These are phyloP conservation scores for Lycocerus yunnanus DNA, from an alignment of 2,888 invertebrate species.

Conservation along the genomic window DNA sequence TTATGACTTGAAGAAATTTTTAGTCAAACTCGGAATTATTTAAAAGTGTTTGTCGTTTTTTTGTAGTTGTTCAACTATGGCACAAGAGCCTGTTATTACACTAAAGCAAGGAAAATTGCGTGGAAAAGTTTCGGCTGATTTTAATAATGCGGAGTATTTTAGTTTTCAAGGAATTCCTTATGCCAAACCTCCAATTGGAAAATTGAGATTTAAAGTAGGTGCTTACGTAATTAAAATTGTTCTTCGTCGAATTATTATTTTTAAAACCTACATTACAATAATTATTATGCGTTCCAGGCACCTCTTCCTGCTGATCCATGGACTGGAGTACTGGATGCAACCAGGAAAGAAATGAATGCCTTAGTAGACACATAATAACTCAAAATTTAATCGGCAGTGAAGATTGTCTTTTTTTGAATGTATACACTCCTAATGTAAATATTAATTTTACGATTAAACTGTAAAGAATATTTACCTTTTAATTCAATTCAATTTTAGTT, in stretches of 20 bases:
- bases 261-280: neutral
- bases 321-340: slow-evolving; percentile 34
- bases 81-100: neutral
- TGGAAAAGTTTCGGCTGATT: neutral
- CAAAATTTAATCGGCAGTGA: slow-evolving; percentile 59
- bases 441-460: neutral
- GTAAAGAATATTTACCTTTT: neutral
- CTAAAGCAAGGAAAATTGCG: slow-evolving; percentile 5
- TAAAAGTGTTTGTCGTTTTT: no score
- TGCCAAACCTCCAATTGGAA: slow-evolving; percentile 3
- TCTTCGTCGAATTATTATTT: neutral
- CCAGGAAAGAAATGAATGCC: slow-evolving; percentile 14
- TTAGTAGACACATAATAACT: neutral
- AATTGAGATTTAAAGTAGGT: slow-evolving; percentile 3
- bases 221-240: neutral
- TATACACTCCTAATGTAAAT: slow-evolving; percentile 67
- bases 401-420: slow-evolving; percentile 76
- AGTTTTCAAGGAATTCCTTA: slow-evolving; percentile 1
- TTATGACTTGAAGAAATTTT: no score
- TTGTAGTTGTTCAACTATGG: neutral
- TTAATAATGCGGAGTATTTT: neutral
- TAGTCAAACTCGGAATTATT: no score
- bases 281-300: slow-evolving; percentile 13
- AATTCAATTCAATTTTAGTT: slow-evolving; percentile 18
- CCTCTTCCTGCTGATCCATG: slow-evolving; percentile 27